Conservation (phyloP, 2,888 invertebrate genomes). For the Odontomyia ornata region DNA sequence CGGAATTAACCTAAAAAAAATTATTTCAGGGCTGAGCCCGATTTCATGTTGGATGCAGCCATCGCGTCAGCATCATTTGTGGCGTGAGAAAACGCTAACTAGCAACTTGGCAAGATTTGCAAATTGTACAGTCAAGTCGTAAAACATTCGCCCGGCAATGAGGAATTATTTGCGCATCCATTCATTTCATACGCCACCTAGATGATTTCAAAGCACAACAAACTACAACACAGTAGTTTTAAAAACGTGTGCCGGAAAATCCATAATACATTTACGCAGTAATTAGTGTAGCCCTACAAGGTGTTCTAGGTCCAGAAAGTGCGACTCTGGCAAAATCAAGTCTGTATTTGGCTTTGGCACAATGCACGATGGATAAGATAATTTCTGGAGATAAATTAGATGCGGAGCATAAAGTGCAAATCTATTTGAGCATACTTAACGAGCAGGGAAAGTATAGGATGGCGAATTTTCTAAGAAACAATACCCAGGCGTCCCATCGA, state of each 20-base stretch:
- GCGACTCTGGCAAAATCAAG: conserved; percentile 69
- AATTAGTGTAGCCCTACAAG: conserved; percentile 94
- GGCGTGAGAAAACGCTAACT: background rate
- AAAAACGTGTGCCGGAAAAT: conserved; percentile 90
- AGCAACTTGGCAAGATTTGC: conserved; percentile 80
- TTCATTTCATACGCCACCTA: conserved; percentile 94
- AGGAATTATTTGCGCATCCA: conserved; percentile 91
- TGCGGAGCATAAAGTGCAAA: conserved; percentile 91
- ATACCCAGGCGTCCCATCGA: conserved; percentile 74
- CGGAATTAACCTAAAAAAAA: no score
- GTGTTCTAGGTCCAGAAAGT: conserved; percentile 64
- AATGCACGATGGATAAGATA: conserved; percentile 92
- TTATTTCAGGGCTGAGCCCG: no score
- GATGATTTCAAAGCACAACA: conserved; percentile 92
- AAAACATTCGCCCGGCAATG: conserved; percentile 84
- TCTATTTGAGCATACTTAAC: conserved; percentile 89
- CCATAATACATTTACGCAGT: conserved; percentile 99
- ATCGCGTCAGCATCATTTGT: no score
- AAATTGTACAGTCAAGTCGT: conserved; percentile 89
- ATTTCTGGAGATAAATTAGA: conserved; percentile 87
- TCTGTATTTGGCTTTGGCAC: conserved; percentile 86
- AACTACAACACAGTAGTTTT: conserved; percentile 86
- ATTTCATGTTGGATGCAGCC: no score
- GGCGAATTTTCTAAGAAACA: conserved; percentile 76
- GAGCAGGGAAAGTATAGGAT: conserved; percentile 81